Evolutionary conservation across 2,888 invertebrate species (phyloP), one percentile per base, ranked within the genome.

Genomic region (Hyposoter dolosus): DNA sequence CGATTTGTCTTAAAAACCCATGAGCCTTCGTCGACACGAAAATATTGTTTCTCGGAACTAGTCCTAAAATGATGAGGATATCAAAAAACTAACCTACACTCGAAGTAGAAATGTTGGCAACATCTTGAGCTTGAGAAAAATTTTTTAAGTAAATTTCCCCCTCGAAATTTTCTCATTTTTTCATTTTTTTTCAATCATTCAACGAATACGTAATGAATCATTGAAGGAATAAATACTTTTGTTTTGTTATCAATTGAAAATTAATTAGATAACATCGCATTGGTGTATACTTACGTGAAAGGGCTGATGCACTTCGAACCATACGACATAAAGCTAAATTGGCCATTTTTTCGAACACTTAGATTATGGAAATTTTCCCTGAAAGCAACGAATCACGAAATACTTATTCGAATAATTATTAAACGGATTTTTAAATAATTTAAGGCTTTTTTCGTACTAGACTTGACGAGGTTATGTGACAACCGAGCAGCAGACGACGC

Each of bases 281-380:
- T 19, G 56, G 15, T 3, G 17, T 53, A 50, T 43, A 85, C 85
- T 88, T 83, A 88, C 88, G 85, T 47, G 86, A 82, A 35, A 89
- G 35, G n/a, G 63, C 76, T 28, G 87, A 78, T 35, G 83, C 63
- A 56, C 72, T 83, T 60, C 83, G 83, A 10, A 66, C 72, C 9
- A 88, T 63, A 72, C 86, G 88, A 82, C 81, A 88, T 68, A 88
- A 77, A 32, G 85, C 74, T 28, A 88, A 80, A 76, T 88, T 83
- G 50, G 88, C 88, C 88, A 88, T 88, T 81, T 32, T 60, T 56
- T 19, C 28, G 28, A 53, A 76, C 79, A 35, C 66, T 65, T 5
- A 10, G 12, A 3, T 12, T 45, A 23, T 47, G 9, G 7, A 32
- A 66, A 19, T 50, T 50, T 50, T 68, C 74, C 17, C 10, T 53